Evolutionary conservation across 2,888 invertebrate species (phyloP).

Genomic region (Chrysopilus asiliformis): DNA sequence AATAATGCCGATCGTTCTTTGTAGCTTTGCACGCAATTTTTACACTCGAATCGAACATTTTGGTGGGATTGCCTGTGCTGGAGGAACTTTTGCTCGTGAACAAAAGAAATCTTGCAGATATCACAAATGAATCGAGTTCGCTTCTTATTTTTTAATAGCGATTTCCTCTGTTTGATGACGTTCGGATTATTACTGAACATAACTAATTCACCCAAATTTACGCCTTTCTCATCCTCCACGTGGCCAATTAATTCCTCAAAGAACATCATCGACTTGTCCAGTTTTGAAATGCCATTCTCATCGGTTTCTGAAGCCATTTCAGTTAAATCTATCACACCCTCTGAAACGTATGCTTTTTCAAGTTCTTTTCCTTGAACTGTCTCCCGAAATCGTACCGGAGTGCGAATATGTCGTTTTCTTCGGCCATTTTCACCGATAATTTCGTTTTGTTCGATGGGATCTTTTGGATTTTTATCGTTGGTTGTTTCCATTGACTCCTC

Average conservation of each 20-base stretch:
- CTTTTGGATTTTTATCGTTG: conserved; percentile 14
- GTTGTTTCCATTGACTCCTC: no score
- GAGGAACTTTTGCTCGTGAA: conserved; percentile 39
- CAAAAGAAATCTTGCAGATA: conserved; percentile 39
- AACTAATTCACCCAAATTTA: conserved; percentile 47
- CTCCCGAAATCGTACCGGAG: conserved; percentile 47
- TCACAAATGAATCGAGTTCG: conserved; percentile 28
- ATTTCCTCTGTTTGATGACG: conserved; percentile 4
- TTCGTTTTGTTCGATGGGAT: not conserved
- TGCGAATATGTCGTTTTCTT: conserved; percentile 48
- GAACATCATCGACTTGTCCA: no score
- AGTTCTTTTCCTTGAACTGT: conserved; percentile 61
- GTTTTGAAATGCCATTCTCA: no score
- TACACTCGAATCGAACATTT: conserved; percentile 46
- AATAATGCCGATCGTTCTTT: conserved; percentile 39
- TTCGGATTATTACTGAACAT: conserved; percentile 33
- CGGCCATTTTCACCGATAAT: conserved; percentile 27
- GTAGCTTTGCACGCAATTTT: conserved; percentile 38
- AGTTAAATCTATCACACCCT: conserved; percentile 53
- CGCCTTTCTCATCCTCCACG: conserved; percentile 45
- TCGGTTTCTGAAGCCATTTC: conserved; percentile 32
- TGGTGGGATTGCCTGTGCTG: conserved; percentile 49
- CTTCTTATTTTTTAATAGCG: conserved; percentile 4
- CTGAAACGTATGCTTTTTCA: conserved; percentile 56
- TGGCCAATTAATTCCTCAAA: conserved; percentile 55